Conservation (phyloP, 2,797 vertebrate genomes). For the Sebastiscus albofasciatus region DNA sequence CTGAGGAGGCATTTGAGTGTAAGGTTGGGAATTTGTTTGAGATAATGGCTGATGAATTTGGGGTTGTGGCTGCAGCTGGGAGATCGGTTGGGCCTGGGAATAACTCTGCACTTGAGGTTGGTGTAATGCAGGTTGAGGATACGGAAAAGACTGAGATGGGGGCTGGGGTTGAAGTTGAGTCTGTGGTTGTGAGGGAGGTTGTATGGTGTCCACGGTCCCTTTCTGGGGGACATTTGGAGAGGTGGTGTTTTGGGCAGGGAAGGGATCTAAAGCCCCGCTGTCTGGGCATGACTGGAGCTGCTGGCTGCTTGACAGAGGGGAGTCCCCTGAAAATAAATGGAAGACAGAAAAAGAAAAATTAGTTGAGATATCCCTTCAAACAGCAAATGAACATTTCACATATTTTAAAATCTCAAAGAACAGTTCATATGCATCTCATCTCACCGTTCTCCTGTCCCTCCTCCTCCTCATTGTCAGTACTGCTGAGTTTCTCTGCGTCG, state of each 20-base stretch:
- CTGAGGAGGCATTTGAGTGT: conserved; percentile 43
- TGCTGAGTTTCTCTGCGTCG: conserved; percentile 93
- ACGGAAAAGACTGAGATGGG: conserved; percentile 44
- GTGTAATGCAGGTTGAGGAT: conserved; percentile 31
- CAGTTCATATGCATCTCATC: neutral
- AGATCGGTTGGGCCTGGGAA: conserved; percentile 41
- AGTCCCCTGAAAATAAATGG: conserved; percentile 65
- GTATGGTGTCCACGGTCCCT: conserved; percentile 27
- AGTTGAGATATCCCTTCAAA: neutral
- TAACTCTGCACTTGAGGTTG: conserved; percentile 44
- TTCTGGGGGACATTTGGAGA: conserved; percentile 55
- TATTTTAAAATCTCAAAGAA: neutral
- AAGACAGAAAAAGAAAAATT: neutral
- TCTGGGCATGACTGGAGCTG: conserved; percentile 57
- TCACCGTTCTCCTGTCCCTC: conserved; percentile 88
- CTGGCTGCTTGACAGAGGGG: conserved; percentile 61
- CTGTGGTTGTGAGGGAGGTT: conserved; percentile 47
- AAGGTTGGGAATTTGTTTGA: conserved; percentile 55
- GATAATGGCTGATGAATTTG: conserved; percentile 39
- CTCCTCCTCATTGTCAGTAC: conserved; percentile 95
- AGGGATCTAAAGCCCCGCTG: conserved; percentile 35
- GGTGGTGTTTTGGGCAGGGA: conserved; percentile 42
- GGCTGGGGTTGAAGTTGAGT: conserved; percentile 44
- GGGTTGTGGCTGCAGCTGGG: conserved; percentile 43
- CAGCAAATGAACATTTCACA: neutral